Evolutionary conservation across 2,113 vertebrate species (phyloP).

Genomic region (Brachypteracias leptosomus): DNA sequence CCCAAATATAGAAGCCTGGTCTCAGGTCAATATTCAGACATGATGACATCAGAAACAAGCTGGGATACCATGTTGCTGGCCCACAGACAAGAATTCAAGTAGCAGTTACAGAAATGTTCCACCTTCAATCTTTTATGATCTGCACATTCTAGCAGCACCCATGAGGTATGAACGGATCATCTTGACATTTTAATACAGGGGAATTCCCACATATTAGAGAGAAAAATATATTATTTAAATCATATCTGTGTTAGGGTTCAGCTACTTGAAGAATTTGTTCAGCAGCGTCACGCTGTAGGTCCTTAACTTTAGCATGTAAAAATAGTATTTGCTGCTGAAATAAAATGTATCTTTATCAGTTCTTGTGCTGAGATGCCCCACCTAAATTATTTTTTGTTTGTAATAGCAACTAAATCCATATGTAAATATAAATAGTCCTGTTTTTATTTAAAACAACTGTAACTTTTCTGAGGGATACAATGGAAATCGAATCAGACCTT

Average conservation of each 20-base stretch:
- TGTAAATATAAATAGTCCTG: not conserved
- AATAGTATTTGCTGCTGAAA: conserved; percentile 25
- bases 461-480: not conserved
- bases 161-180: not conserved
- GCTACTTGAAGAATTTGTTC: not conserved
- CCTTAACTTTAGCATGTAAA: not conserved
- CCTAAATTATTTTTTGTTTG: not conserved
- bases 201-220: not conserved
- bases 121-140: not conserved
- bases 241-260: not conserved
- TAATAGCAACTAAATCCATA: not conserved
- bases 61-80: not conserved
- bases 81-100: not conserved
- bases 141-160: not conserved
- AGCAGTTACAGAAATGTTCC: not conserved
- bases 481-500: not conserved
- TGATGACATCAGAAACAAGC: not conserved
- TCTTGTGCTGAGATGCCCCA: not conserved
- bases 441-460: not conserved
- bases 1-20: not conserved
- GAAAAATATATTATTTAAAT: not conserved
- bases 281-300: not conserved
- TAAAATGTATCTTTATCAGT: not conserved
- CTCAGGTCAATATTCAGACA: not conserved
- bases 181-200: not conserved